These are phyloP conservation scores for Zaprionus davidi DNA, from an alignment of 1,140 invertebrate genomes.

Conservation along the genomic window DNA sequence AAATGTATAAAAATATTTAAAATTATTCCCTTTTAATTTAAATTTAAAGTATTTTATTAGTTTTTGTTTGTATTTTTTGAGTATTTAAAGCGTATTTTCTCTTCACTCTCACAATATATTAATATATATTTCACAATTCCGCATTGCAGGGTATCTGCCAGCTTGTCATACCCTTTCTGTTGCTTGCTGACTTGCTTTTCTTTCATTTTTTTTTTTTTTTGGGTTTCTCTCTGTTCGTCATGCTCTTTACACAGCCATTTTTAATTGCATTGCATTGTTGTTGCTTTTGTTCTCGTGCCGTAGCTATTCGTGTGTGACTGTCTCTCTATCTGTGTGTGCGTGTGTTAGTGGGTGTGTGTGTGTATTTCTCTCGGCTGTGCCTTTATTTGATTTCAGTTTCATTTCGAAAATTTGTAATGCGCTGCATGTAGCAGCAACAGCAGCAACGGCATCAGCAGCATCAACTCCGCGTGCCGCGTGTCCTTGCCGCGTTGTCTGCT, in stretches of 20 bases:
- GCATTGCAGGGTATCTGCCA: not conserved
- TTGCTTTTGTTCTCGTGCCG: constrained; percentile 44
- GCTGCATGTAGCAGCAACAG: constrained; percentile 65
- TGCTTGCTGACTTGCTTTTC: constrained; percentile 25
- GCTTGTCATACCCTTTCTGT: not conserved
- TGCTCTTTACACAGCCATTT: constrained; percentile 61
- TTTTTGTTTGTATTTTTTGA: no score
- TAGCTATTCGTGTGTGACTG: constrained; percentile 6
- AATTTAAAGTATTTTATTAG: no score
- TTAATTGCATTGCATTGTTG: constrained; percentile 78
- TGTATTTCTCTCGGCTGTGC: constrained; percentile 33
- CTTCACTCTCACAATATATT: not conserved
- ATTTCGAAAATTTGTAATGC: constrained; percentile 81
- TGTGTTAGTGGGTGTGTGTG: constrained; percentile 23
- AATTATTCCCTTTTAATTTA: no score
- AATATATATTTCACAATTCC: not conserved
- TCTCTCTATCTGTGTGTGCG: constrained; percentile 3
- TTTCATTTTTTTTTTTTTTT: constrained; percentile 30
- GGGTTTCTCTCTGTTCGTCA: constrained; percentile 23
- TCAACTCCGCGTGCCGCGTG: constrained; percentile 38
- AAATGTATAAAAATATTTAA: no score
- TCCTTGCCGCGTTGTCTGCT: constrained; percentile 45
- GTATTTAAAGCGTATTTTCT: not conserved
- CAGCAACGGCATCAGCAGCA: not conserved
- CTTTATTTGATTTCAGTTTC: constrained; percentile 82